Evolutionary conservation across 2,888 invertebrate genomes (phyloP), one percentile per base, ranked within the genome.

Genomic region (Mayetiola destructor): DNA sequence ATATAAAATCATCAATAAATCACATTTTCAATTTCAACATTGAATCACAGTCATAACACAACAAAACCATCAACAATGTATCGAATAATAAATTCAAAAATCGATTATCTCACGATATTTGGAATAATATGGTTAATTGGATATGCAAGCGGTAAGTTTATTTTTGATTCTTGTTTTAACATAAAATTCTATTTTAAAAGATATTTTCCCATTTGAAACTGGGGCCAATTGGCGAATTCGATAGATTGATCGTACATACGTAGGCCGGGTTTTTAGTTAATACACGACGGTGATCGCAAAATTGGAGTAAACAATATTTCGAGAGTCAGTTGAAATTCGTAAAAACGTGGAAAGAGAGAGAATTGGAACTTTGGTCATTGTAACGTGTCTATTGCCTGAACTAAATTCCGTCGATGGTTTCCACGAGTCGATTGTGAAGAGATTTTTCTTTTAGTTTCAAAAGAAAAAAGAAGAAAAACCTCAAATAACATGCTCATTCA

Each of bases 71-170:
- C 48, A 20, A 48, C 23, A 48, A 48, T 48, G 48, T 27, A 48
- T 48, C 27, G 27, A 23, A 27, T 23, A 12, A 23, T n/a, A 48
- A 2, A 27, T 48, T 48, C 27, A 48, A 23, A 53, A 53, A 53
- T 30, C 53, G 30, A 53, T 53, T 32, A 32, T 32, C 30, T 53
- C 29, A 30, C 30, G 12, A 52, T 52, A 53, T 53, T 53, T 53
- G 53, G 53, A 53, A 30, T 53, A 53, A 53, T 53, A 53, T 53
- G 53, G 53, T 14, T 53, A 32, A 53, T 32, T 30, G 53, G 53
- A 29, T 53, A 30, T 53, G 53, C 53, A 53, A 53, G 29, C 32
- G 53, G 53, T 53, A 53, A 53, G 53, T 53, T 53, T 2, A 40
- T n/a, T n/a, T 42, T 23, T 23, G 21, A 12, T 23, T 48, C 16